Evolutionary conservation across 2,888 invertebrate genomes (phyloP).

Genomic region (Cheilosia grossa): DNA sequence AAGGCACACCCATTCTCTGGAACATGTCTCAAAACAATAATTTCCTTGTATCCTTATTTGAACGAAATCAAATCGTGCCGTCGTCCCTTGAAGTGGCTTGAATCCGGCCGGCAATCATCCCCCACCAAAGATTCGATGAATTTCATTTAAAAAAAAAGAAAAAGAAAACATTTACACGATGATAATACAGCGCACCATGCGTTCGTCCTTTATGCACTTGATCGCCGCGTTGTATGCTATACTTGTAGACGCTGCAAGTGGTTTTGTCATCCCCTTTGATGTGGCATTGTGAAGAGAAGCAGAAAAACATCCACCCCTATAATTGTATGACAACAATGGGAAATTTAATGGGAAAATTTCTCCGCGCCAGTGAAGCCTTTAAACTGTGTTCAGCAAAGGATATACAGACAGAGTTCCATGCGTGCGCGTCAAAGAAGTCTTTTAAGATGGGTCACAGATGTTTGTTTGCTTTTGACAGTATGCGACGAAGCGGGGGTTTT

Average conservation of each 20-base stretch:
- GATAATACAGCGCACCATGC: conserved; percentile 68
- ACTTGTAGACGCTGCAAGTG: conserved; percentile 74
- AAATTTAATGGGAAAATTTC: conserved; percentile 74
- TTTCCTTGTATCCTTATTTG: conserved; percentile 65
- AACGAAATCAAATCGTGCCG: conserved; percentile 62
- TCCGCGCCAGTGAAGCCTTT: conserved; percentile 58
- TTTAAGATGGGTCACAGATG: conserved; percentile 71
- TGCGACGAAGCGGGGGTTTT: conserved; percentile 25
- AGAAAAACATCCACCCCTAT: conserved; percentile 53
- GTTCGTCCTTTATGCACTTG: conserved; percentile 72
- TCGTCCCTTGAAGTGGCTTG: conserved; percentile 52
- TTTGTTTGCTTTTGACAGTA: conserved; percentile 75
- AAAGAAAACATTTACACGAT: conserved; percentile 49
- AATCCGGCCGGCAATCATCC: conserved; percentile 39
- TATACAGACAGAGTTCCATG: conserved; percentile 28
- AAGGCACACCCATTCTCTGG: conserved; percentile 12
- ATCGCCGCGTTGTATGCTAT: conserved; percentile 54
- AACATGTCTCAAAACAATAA: conserved; percentile 46
- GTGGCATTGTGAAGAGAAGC: conserved; percentile 43
- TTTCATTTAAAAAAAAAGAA: conserved; percentile 42
- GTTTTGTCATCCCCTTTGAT: conserved; percentile 77
- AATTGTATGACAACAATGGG: conserved; percentile 58
- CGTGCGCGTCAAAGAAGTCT: conserved; percentile 47
- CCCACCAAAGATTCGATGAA: conserved; percentile 48
- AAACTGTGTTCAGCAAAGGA: conserved; percentile 52